Percentiles rank a stretch among this genome's conserved stretches.
Conservation (phyloP, 2,797 vertebrate species). For the Taeniopygia guttata region DNA sequence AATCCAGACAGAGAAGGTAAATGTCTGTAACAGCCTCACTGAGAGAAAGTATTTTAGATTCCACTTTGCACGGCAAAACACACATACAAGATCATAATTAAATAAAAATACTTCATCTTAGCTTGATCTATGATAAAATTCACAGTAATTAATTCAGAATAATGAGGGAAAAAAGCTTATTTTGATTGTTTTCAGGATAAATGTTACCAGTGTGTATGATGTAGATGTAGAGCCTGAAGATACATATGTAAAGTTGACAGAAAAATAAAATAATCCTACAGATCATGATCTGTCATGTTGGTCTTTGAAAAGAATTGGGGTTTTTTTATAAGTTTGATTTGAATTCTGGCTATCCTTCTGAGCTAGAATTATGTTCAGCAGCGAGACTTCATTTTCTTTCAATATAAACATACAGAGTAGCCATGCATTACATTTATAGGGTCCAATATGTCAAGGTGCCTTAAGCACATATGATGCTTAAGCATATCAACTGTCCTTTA, state of each 20-base stretch:
- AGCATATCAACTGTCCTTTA: not conserved
- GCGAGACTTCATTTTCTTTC: not conserved
- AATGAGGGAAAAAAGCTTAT: not conserved
- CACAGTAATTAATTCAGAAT: not conserved
- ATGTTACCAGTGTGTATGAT: not conserved
- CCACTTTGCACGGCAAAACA: not conserved
- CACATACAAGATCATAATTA: not conserved
- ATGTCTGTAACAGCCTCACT: not conserved
- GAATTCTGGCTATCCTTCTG: not conserved
- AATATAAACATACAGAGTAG: not conserved
- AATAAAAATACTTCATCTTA: not conserved
- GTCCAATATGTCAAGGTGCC: not conserved
- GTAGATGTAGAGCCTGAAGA: not conserved
- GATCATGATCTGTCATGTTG: not conserved
- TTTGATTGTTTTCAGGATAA: not conserved
- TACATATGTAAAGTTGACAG: not conserved
- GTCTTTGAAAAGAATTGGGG: not conserved
- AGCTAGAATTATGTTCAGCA: not conserved
- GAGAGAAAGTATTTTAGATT: not conserved
- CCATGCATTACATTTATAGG: not conserved
- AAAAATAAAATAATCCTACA: not conserved
- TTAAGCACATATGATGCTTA: not conserved
- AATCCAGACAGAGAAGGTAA: not conserved
- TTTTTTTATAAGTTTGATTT: not conserved
- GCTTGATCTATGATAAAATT: not conserved